A percentile compares a stretch with the other conserved stretches of the same genome.
phyloP scores from a whole-genome alignment of 2,888 invertebrate genomes.

The Plagodis pulveraria region DNA sequence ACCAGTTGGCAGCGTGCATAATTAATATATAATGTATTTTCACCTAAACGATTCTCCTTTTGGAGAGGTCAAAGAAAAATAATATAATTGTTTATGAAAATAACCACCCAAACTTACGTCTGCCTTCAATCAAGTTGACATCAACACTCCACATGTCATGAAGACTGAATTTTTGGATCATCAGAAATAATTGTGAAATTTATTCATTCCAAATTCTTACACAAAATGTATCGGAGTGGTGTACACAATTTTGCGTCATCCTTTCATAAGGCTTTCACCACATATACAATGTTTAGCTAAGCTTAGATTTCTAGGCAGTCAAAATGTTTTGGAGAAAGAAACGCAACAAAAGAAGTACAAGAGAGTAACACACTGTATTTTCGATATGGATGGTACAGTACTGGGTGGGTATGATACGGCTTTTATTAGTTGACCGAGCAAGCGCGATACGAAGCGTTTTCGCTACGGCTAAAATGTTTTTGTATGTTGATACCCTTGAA shows the following conservation, averaged over 20 bases:
- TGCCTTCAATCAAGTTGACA: too few species aligned
- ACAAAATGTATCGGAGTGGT: conserved; percentile 19
- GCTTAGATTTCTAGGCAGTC: not conserved
- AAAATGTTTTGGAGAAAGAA: not conserved
- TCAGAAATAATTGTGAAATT: not conserved
- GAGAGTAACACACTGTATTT: conserved; percentile 65
- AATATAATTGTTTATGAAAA: too few species aligned
- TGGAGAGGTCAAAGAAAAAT: too few species aligned
- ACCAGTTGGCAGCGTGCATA: too few species aligned
- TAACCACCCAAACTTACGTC: too few species aligned
- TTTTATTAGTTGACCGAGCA: too few species aligned
- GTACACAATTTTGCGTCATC: conserved; percentile 14
- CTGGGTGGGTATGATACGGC: conserved; percentile 47
- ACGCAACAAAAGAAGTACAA: conserved; percentile 3
- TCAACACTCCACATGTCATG: too few species aligned
- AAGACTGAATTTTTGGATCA: not conserved
- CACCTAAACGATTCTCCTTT: too few species aligned
- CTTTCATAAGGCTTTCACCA: not conserved
- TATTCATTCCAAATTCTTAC: conserved; percentile 1
- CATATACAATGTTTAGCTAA: not conserved
- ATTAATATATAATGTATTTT: too few species aligned
- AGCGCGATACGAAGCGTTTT: too few species aligned
- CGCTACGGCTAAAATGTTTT: too few species aligned
- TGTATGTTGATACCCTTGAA: too few species aligned
- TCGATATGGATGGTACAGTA: conserved; percentile 71